Percentiles rank a stretch among this genome's conserved stretches.
phyloP scores from a whole-genome alignment of 2,797 vertebrate genomes.

The Dermochelys coriacea region DNA sequence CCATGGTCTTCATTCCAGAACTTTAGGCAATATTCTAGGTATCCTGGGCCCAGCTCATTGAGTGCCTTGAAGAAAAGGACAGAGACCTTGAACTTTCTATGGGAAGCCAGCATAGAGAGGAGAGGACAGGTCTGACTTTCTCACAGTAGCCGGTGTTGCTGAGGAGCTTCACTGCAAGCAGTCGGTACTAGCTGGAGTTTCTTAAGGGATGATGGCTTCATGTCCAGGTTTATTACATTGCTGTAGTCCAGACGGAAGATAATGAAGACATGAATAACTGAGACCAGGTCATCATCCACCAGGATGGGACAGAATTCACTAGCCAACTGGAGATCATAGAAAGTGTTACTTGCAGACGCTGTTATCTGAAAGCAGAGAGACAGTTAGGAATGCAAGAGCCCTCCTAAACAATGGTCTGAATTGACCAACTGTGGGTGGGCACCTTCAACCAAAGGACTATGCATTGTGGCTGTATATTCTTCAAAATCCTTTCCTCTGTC shows the following conservation, averaged over 20 bases:
- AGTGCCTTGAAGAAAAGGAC: no score
- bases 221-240: not conserved
- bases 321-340: not conserved
- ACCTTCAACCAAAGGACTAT: not conserved
- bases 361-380: not conserved
- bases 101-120: no score
- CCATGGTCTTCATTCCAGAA: no score
- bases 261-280: not conserved
- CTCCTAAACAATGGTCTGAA: not conserved
- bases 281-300: not conserved
- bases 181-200: not conserved
- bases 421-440: not conserved
- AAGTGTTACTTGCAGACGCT: not conserved
- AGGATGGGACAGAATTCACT: not conserved
- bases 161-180: not conserved
- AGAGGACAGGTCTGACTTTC: no score
- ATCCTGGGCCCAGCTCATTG: no score
- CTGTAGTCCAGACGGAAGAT: not conserved
- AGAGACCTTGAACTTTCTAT: no score
- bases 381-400: not conserved
- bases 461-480: not conserved
- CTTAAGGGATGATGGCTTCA: not conserved
- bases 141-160: no score
- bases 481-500: not conserved
- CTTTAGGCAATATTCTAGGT: no score